Evolutionary conservation across 37 sponge, comb jelly and placozoan genomes (phyloP).

Genomic region (Diacarnus erythraeanus): DNA sequence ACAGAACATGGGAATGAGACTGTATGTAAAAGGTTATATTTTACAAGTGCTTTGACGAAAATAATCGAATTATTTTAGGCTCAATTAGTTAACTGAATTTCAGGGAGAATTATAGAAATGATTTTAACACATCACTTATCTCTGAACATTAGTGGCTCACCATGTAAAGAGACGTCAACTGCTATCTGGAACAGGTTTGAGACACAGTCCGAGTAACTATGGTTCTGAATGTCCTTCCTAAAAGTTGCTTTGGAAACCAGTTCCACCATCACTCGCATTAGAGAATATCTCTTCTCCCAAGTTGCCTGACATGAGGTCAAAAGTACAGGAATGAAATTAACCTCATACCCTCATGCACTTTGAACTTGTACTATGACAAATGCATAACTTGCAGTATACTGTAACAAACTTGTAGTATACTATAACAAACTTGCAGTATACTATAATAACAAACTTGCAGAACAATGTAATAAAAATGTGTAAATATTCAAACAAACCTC

Average conservation of each 20-base stretch:
- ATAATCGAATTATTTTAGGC: not conserved
- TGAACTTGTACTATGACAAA: no score
- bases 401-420: not conserved
- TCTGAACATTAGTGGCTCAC: slow-evolving; percentile 18
- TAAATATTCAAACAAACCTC: not conserved
- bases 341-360: no score
- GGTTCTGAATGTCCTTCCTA: slow-evolving; percentile 3
- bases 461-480: not conserved
- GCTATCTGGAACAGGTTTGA: slow-evolving; percentile 37
- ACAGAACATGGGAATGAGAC: slow-evolving; percentile 1
- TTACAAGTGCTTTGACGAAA: no score
- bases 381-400: not conserved
- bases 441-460: not conserved
- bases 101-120: no score
- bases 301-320: no score
- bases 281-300: slow-evolving; percentile 49
- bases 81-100: not conserved
- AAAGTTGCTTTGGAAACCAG: slow-evolving; percentile 39
- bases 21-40: not conserved
- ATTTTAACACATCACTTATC: no score
- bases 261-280: slow-evolving; percentile 49
- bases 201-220: slow-evolving; percentile 34
- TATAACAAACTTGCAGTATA: not conserved
- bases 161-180: slow-evolving; percentile 24
- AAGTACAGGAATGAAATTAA: no score